Base-by-base conservation (phyloP, 2,888 invertebrate species). In the Epistrophella euchroma region DNA sequence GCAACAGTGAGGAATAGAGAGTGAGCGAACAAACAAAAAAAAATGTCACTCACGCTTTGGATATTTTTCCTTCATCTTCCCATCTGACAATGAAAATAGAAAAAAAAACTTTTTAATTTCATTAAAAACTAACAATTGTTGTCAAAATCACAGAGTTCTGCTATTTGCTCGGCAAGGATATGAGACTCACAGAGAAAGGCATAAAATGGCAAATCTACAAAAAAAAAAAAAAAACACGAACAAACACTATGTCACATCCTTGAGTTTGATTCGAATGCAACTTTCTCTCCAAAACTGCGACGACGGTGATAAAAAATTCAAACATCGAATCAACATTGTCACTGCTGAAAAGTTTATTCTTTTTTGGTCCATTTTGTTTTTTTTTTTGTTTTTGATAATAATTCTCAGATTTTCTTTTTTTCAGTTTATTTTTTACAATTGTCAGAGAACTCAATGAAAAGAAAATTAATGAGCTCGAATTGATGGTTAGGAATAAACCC, bases 111-210 rank as follows among this genome's bases (percentile, higher is more conserved):
- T 75, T 81, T 81, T 81, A 81, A 81, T 81, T 75, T 81, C 80
- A 74, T 81, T 74, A 80, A 79, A 79, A 80, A 80, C 79, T 74
- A 68, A 60, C 68, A 75, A 70, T 75, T 75, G 80, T 81, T 75
- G 80, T 81, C 80, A 62, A 75, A 80, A 75, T 81, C 75, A 80
- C 80, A 66, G 50, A 68, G 60, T 55, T 60, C n/a, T 60, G 43
- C 43, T 50, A 73, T 76, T 68, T 58, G 25, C 25, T 50, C 10
- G 71, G 45, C 28, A 7, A 62, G 43, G 52, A 70, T 45, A 35
- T 47, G 43, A 40, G 9, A 55, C 3, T 13, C 1, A 50, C 0
- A 2, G 13, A 15, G 50, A 28, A 25, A 52, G 52, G 25, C 52
- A 52, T 28, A 28, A 28, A 28, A 52, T 15, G 9, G 15, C 1